Evolutionary conservation across 2,113 vertebrate genomes (phyloP).

Genomic region (Cryptotis parvus): DNA sequence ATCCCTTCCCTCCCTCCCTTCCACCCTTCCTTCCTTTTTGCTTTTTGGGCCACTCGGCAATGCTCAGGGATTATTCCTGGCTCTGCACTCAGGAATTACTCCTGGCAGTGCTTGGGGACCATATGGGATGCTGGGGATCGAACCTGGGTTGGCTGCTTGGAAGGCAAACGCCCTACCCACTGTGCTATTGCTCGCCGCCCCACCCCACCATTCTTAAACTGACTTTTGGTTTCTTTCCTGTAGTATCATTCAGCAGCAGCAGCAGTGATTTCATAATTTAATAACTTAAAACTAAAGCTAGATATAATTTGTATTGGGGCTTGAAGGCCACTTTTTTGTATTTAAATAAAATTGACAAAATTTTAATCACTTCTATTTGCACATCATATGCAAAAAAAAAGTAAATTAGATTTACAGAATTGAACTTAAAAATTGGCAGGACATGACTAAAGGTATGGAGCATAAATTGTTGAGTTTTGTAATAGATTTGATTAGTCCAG

Average conservation of each 20-base stretch:
- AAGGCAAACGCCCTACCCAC: too few species aligned
- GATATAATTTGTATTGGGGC: background rate
- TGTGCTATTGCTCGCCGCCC: too few species aligned
- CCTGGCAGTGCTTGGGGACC: too few species aligned
- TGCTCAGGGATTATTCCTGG: background rate
- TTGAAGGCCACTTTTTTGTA: background rate
- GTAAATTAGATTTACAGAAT: background rate
- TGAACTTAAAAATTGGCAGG: slow-evolving; percentile 40
- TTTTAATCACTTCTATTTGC: slow-evolving; percentile 39
- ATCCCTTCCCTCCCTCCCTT: too few species aligned
- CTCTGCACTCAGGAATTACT: too few species aligned
- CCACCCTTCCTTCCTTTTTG: too few species aligned
- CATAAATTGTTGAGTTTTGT: slow-evolving; percentile 29
- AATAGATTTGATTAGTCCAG: background rate
- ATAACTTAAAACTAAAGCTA: slow-evolving; percentile 28
- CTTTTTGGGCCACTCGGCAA: too few species aligned
- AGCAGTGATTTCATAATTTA: background rate
- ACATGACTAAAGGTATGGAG: background rate
- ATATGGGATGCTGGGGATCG: too few species aligned
- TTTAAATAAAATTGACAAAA: slow-evolving; percentile 38
- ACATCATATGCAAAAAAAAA: slow-evolving; percentile 5
- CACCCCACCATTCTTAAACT: background rate
- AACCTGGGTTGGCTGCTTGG: too few species aligned
- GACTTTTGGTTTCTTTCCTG: slow-evolving; percentile 6
- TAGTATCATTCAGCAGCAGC: slow-evolving; percentile 34